Evolutionary conservation across 2,888 invertebrate genomes (phyloP).

Genomic region (Limnephilus auricula): DNA sequence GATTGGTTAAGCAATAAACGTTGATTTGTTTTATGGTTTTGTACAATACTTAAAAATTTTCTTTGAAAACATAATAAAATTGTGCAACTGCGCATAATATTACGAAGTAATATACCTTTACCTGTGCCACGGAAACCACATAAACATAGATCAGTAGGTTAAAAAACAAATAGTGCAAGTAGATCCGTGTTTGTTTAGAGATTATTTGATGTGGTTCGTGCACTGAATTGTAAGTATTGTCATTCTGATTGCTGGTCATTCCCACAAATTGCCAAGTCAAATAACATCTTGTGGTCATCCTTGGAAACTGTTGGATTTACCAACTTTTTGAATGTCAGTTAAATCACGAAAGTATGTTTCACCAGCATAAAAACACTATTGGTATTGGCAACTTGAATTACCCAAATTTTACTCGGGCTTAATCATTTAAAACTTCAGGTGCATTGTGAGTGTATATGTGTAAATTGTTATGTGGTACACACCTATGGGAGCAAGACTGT

Average conservation of each 20-base stretch:
- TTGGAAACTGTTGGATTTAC: background rate
- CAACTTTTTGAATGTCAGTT: background rate
- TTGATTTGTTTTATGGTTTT: background rate
- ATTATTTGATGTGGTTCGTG: background rate
- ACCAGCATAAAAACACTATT: background rate
- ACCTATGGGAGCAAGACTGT: background rate
- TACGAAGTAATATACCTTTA: background rate
- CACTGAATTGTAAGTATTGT: background rate
- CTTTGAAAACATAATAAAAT: background rate
- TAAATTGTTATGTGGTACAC: background rate
- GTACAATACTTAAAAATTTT: background rate
- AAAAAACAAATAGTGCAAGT: background rate
- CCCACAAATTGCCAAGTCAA: background rate
- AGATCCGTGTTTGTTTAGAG: background rate
- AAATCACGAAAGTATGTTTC: background rate
- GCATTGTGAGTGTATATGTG: background rate
- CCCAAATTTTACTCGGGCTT: background rate
- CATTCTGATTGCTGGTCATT: background rate
- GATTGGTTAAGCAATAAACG: background rate
- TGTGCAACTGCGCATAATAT: background rate
- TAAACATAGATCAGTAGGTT: background rate
- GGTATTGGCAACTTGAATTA: background rate
- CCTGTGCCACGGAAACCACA: background rate
- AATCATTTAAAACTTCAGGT: constrained; percentile 2
- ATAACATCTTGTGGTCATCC: background rate